A percentile compares a stretch with the other conserved stretches of the same genome.
phyloP scores from a whole-genome alignment of 2,113 vertebrate species.

The Diphyllodes magnificus region DNA sequence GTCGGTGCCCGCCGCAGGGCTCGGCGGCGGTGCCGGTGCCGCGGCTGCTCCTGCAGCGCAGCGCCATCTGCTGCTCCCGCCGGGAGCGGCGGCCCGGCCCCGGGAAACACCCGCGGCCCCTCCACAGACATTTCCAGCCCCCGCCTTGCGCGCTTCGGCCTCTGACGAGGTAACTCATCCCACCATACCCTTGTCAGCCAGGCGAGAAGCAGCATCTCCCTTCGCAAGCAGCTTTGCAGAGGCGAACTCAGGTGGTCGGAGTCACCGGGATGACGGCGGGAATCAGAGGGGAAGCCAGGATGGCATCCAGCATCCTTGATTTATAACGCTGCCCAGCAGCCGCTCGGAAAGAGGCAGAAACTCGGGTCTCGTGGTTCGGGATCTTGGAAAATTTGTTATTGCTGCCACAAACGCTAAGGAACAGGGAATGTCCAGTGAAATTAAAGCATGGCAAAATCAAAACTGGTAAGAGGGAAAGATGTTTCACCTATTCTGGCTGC shows the following conservation, averaged over 20 bases:
- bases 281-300: neutral
- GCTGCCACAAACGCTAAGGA: neutral
- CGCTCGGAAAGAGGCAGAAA: neutral
- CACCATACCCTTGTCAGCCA: neutral
- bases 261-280: neutral
- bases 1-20: neutral
- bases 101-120: accelerated
- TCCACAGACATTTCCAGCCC: neutral
- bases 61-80: conserved; percentile 69
- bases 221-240: neutral
- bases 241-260: neutral
- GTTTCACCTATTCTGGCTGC: neutral
- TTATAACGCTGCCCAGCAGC: neutral
- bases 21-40: neutral
- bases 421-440: neutral
- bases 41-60: conserved; percentile 31
- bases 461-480: neutral
- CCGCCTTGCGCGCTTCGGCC: accelerated
- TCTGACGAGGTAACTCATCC: neutral
- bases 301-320: neutral
- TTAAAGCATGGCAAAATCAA: neutral
- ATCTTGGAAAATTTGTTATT: neutral
- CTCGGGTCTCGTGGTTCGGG: accelerated
- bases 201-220: neutral
- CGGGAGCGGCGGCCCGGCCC: neutral